Conservation (phyloP, 2,888 invertebrate species). For the Orchestes rusci region DNA sequence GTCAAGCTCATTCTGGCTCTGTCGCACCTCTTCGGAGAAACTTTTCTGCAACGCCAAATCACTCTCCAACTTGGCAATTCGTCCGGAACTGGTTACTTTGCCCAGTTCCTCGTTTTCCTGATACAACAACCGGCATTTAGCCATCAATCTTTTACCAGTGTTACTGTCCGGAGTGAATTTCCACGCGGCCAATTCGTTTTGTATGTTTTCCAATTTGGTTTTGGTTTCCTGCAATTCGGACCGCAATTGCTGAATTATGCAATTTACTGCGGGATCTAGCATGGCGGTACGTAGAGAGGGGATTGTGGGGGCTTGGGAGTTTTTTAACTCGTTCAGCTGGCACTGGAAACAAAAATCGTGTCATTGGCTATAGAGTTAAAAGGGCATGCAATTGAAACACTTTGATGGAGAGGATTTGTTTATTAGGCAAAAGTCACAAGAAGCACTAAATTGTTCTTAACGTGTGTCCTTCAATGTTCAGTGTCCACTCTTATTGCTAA, state of each 20-base stretch:
- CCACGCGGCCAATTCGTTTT: conserved; percentile 96
- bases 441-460: too few relatives aligned
- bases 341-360: conserved; percentile 56
- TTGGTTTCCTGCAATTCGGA: conserved; percentile 85
- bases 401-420: too few relatives aligned
- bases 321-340: conserved; percentile 90
- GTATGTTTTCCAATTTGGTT: conserved; percentile 90
- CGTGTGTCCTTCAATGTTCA: too few relatives aligned
- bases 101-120: conserved; percentile 98
- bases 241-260: conserved; percentile 83
- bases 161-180: conserved; percentile 99
- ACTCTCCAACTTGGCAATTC: conserved; percentile 91
- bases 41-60: conserved; percentile 92
- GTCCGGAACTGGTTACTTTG: conserved; percentile 88
- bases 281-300: conserved; percentile 73
- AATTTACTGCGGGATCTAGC: conserved; percentile 92
- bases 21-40: conserved; percentile 93
- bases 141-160: conserved; percentile 96
- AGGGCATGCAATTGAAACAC: conserved; percentile 1
- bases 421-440: too few relatives aligned
- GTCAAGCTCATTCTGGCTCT: conserved; percentile 93
- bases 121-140: conserved; percentile 87
- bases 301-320: conserved; percentile 72
- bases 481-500: too few relatives aligned
- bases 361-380: conserved; percentile 5